Base-by-base conservation (phyloP, 2,888 invertebrate genomes). In the Deilephila elpenor region DNA sequence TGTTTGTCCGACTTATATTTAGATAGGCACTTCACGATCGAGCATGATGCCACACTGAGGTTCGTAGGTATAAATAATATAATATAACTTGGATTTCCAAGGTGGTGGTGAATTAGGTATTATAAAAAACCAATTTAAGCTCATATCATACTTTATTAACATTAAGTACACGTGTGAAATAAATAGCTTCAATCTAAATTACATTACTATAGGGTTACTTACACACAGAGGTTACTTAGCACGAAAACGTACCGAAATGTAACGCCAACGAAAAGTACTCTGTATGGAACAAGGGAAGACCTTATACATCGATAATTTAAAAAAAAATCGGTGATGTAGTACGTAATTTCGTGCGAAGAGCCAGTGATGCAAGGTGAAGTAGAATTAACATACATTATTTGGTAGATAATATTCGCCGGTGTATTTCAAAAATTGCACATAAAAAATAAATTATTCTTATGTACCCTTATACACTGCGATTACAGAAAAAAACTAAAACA, bases 131-230 rank as follows among this genome's bases (percentile, higher is more conserved):
- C 25, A 25, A 25, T 25, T 56, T 59, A 74, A 74, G 73, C 73
- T 74, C 73, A 62, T 71, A 73, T 70, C 71, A 74, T 71, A 74
- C 34, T 74, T 71, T 14, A 34, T 70, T 62, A 71, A 71, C 53
- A 62, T 71, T 74, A 74, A 74, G 73, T 74, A 73, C 73, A 73
- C 44, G 70, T 67, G 61, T 67, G 61, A 62, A 64, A 72, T 64
- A 72, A 67, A 67, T 67, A 67, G 5, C 25, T 71, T 25, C 25
- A 25, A 71, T 70, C 32, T 51, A 70, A 61, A 32, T 71, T 61
- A 72, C 53, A 72, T 44, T 14, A 60, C 60, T 32, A 32, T 72
- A 61, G 32, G 14, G n/a, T 32, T 62, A 29, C 17, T 37, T 56
- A 59, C 3, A 61, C 14, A 64, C 51, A 67, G 51, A 56, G 53